These are phyloP conservation scores for Himalopsyche phryganea DNA, from an alignment of 1,140 invertebrate species.

Conservation along the genomic window DNA sequence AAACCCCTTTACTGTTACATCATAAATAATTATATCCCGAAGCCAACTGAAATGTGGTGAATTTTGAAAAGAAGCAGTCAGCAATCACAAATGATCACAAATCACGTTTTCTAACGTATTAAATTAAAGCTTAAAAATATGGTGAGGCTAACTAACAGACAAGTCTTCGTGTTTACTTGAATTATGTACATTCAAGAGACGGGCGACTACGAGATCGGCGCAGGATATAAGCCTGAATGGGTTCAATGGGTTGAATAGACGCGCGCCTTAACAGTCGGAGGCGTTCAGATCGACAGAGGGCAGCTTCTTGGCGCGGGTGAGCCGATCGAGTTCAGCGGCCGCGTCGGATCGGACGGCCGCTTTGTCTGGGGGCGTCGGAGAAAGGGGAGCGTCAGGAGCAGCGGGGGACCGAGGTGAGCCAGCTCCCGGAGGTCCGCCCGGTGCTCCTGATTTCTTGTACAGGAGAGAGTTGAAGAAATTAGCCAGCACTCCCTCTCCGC, in stretches of 20 bases:
- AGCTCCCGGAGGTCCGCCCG: constrained; percentile 48
- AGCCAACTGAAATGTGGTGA: too few relatives aligned
- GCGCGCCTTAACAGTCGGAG: constrained; percentile 26
- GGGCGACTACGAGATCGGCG: too few relatives aligned
- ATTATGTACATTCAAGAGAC: too few relatives aligned
- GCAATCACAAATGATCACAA: too few relatives aligned
- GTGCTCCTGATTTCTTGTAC: constrained; percentile 82
- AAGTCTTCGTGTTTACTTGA: too few relatives aligned
- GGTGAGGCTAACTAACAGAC: too few relatives aligned
- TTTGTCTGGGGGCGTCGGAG: constrained; percentile 51
- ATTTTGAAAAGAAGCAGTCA: too few relatives aligned
- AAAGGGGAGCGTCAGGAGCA: constrained; percentile 25
- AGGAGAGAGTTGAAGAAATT: constrained; percentile 98
- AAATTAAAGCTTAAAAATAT: too few relatives aligned
- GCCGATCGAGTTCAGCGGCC: constrained; percentile 86
- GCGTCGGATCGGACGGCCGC: constrained; percentile 79
- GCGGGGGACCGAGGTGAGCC: constrained; percentile 32
- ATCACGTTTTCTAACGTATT: too few relatives aligned
- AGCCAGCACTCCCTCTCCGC: constrained; percentile 90
- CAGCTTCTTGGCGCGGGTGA: constrained; percentile 70
- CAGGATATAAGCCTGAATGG: too few relatives aligned
- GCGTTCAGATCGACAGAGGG: constrained; percentile 48
- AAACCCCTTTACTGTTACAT: too few relatives aligned
- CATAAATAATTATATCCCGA: too few relatives aligned
- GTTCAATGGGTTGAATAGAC: not conserved